Conservation (phyloP, 2,113 vertebrate genomes). For the Pampusana beccarii region DNA sequence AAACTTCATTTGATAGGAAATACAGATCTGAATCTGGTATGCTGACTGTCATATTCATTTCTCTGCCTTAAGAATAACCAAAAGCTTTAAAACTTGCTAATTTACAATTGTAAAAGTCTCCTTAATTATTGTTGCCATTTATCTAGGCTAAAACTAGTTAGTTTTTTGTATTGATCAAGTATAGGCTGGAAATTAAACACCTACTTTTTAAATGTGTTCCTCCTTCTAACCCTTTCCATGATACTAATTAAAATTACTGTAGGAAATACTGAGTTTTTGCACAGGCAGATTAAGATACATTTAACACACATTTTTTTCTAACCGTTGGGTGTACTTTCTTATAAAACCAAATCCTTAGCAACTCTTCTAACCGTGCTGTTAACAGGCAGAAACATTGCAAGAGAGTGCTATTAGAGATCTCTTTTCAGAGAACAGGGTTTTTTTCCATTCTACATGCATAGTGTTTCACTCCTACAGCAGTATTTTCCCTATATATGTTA, state of each 20-base stretch:
- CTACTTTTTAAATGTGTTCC: background rate
- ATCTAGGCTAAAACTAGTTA: background rate
- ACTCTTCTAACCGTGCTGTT: background rate
- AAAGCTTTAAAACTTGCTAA: background rate
- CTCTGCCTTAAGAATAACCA: background rate
- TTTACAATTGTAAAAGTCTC: background rate
- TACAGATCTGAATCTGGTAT: background rate
- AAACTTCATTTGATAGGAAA: background rate
- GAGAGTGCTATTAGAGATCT: rapidly evolving
- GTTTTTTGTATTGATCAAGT: background rate
- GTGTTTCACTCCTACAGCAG: background rate
- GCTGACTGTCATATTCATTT: background rate
- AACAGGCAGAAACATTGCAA: background rate
- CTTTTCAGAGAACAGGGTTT: background rate
- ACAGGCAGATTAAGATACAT: background rate
- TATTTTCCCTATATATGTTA: background rate
- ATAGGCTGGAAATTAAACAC: background rate
- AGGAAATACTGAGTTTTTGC: background rate
- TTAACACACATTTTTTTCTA: background rate
- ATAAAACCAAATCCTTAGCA: background rate
- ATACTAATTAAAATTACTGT: background rate
- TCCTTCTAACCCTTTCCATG: background rate
- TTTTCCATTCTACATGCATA: background rate
- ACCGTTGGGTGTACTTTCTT: background rate
- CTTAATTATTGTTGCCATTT: background rate